Evolutionary conservation across 2,888 invertebrate species (phyloP).

Genomic region (Sabatieria punctata): DNA sequence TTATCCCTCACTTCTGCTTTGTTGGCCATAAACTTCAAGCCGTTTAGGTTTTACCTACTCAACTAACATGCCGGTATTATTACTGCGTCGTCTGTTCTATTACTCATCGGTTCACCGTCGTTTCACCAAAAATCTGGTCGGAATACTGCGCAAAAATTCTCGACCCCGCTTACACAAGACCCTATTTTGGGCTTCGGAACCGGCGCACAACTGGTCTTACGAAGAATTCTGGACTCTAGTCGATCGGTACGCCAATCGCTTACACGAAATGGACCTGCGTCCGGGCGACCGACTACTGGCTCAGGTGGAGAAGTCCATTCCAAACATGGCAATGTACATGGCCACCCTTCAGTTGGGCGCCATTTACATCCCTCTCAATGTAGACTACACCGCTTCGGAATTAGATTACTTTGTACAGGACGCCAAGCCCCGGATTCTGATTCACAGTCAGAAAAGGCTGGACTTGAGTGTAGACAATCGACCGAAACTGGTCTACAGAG

Average conservation of each 20-base stretch:
- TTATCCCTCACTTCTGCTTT: no score
- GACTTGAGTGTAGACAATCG: slow-evolving; percentile 1
- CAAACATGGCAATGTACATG: slow-evolving; percentile 20
- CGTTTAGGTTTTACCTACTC: no score
- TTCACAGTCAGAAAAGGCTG: no score
- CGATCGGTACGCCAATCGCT: slow-evolving; percentile 3
- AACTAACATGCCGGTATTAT: no score
- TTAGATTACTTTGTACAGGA: slow-evolving; percentile 27
- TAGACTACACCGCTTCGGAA: slow-evolving; percentile 25
- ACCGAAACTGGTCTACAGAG: neutral
- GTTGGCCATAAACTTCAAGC: no score
- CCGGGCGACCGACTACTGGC: slow-evolving; percentile 9
- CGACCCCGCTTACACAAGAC: no score
- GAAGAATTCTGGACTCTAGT: neutral
- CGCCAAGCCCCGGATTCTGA: slow-evolving; percentile 22
- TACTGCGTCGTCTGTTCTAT: no score
- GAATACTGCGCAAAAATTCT: no score
- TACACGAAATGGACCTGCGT: neutral
- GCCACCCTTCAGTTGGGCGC: slow-evolving; percentile 21
- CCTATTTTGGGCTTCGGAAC: no score
- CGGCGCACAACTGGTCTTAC: neutral
- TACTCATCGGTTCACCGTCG: no score
- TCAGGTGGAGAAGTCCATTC: slow-evolving; percentile 18
- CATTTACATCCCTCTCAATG: slow-evolving; percentile 18
- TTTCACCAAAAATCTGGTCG: no score